A percentile compares a stretch with the other conserved stretches of the same genome.
Conservation (phyloP, 1,140 invertebrate genomes). For the Ceratina australensis region DNA sequence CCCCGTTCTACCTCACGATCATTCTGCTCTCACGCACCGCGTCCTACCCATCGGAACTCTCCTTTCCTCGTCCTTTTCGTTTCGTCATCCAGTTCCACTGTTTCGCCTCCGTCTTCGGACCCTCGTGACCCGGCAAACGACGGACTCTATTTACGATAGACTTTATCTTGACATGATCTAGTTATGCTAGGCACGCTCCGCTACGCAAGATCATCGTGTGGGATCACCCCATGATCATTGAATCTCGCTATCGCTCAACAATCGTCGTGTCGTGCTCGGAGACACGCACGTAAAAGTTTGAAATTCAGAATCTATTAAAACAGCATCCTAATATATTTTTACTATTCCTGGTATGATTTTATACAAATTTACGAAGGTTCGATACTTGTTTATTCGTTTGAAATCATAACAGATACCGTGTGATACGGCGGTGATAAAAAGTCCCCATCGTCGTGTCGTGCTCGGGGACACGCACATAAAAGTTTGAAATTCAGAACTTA, state of each 20-base stretch:
- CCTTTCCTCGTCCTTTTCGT: background rate
- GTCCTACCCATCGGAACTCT: slow-evolving; percentile 15
- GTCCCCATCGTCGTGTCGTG: slow-evolving; percentile 6
- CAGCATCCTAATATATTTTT: background rate
- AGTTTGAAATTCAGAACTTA: background rate
- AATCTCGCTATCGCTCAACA: slow-evolving; percentile 29
- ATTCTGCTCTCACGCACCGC: slow-evolving; percentile 50
- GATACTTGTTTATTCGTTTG: too few species aligned
- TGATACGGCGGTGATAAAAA: too few species aligned
- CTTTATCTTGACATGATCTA: slow-evolving; percentile 77
- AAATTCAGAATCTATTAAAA: background rate
- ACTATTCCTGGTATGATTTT: too few species aligned
- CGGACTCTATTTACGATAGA: slow-evolving; percentile 68
- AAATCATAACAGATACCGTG: too few species aligned
- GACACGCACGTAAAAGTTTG: slow-evolving; percentile 15
- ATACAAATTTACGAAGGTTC: too few species aligned
- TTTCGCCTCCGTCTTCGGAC: background rate
- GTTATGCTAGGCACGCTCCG: slow-evolving; percentile 76
- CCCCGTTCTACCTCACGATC: slow-evolving; percentile 62
- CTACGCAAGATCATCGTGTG: slow-evolving; percentile 40
- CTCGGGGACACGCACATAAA: slow-evolving; percentile 6
- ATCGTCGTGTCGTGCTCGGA: background rate
- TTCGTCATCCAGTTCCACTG: background rate
- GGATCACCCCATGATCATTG: slow-evolving; percentile 32
- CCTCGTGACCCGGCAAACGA: slow-evolving; percentile 40